Conservation (phyloP, 1,140 invertebrate species). For the Drosophila dunni region DNA sequence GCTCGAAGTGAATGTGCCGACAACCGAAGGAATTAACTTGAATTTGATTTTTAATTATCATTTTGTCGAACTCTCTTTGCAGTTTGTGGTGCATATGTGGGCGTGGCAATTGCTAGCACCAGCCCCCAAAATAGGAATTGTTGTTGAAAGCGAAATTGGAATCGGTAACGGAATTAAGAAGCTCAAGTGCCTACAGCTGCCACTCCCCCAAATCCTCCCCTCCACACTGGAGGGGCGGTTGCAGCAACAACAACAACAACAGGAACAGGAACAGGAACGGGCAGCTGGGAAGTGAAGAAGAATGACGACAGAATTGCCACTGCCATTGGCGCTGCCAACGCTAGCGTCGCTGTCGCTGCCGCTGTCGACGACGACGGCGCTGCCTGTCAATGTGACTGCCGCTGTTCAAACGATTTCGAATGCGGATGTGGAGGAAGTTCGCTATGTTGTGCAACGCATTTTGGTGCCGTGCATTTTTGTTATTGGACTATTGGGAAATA, state of each 20-base stretch:
- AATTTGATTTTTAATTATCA: conserved; percentile 53
- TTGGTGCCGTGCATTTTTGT: conserved; percentile 89
- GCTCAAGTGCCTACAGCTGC: conserved; percentile 12
- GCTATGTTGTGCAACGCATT: conserved; percentile 87
- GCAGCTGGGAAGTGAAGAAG: neutral
- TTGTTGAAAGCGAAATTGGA: conserved; percentile 34
- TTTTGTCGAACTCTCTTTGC: conserved; percentile 28
- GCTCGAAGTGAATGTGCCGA: neutral
- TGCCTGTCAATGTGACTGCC: conserved; percentile 48
- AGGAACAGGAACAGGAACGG: neutral
- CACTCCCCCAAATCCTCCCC: neutral
- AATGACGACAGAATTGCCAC: conserved; percentile 56
- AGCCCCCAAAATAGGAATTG: conserved; percentile 25
- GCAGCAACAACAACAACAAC: neutral
- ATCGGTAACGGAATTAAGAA: conserved; percentile 33
- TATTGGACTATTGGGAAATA: conserved; percentile 90
- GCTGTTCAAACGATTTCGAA: conserved; percentile 76
- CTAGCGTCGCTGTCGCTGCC: conserved; percentile 12
- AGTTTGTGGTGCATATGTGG: conserved; percentile 24
- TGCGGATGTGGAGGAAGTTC: conserved; percentile 80
- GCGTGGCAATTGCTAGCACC: conserved; percentile 26
- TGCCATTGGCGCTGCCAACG: conserved; percentile 16
- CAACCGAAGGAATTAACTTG: conserved; percentile 15
- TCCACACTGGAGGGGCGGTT: neutral
- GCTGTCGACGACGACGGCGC: conserved; percentile 29